phyloP scores from a whole-genome alignment of 1,140 invertebrate species.

The Atta texana region DNA sequence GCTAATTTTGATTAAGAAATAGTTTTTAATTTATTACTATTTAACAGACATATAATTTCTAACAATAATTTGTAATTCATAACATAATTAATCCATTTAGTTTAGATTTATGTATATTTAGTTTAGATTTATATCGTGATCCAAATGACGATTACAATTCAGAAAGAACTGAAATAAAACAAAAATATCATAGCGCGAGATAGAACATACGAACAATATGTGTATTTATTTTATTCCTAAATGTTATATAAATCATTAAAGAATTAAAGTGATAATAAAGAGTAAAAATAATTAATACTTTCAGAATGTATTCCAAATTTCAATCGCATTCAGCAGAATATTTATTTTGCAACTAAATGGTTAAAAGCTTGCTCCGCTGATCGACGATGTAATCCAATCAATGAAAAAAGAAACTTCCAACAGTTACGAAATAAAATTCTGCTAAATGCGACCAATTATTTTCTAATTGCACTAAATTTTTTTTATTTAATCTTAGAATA shows the following conservation, averaged over 20 bases:
- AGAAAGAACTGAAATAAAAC: neutral
- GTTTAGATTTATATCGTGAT: neutral
- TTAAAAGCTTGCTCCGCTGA: too few species aligned
- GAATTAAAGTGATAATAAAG: neutral
- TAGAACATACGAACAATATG: neutral
- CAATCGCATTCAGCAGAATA: too few species aligned
- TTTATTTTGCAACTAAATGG: too few species aligned
- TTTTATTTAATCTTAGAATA: neutral
- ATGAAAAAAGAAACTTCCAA: too few species aligned
- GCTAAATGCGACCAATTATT: neutral
- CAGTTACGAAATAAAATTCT: too few species aligned
- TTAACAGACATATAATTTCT: neutral
- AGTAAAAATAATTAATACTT: constrained; percentile 2
- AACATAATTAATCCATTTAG: neutral
- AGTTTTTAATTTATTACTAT: neutral
- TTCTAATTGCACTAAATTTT: neutral
- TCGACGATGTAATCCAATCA: too few species aligned
- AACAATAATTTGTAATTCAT: neutral
- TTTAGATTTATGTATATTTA: neutral
- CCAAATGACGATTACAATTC: neutral
- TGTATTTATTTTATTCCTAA: neutral
- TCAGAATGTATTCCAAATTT: neutral
- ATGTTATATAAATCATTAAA: neutral
- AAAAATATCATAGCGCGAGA: neutral
- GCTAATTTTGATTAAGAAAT: neutral